These are phyloP conservation scores for Cyclopterus lumpus DNA, from an alignment of 2,797 vertebrate species.

Conservation along the genomic window DNA sequence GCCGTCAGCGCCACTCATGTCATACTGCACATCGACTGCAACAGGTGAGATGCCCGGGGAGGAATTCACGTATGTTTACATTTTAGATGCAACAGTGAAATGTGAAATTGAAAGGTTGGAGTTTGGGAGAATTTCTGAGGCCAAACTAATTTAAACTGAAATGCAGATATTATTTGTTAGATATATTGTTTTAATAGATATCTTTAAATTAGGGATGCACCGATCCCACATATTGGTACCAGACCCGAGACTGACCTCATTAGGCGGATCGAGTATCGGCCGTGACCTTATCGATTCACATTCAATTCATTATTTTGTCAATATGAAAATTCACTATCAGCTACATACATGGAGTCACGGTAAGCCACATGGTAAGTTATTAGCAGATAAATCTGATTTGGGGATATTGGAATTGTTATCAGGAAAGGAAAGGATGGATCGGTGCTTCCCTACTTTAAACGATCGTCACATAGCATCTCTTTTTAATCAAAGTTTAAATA, in stretches of 20 bases:
- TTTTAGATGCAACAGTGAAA: not conserved
- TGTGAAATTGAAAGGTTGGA: not conserved
- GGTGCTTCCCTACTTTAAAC: not conserved
- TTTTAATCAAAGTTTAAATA: not conserved
- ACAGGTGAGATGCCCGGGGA: constrained; percentile 85
- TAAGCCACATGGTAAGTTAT: not conserved
- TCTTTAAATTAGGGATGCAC: not conserved
- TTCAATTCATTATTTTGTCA: not conserved
- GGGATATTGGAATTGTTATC: not conserved
- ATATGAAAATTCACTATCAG: not conserved
- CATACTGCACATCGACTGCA: constrained; percentile 95
- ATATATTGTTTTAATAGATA: not conserved
- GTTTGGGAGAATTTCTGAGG: not conserved
- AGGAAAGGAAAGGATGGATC: not conserved
- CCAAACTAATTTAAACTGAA: not conserved
- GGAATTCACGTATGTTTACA: not conserved
- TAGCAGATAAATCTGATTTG: not conserved
- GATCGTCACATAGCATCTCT: not conserved
- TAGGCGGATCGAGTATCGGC: not conserved
- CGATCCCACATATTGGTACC: not conserved
- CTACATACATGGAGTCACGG: not conserved
- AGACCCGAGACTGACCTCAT: not conserved
- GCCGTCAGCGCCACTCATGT: constrained; percentile 95
- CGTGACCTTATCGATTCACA: not conserved
- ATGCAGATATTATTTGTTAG: not conserved